A percentile compares a stretch with the other conserved stretches of the same genome.
phyloP scores from a whole-genome alignment of 1,140 invertebrate species.

The Hyles euphorbiae region DNA sequence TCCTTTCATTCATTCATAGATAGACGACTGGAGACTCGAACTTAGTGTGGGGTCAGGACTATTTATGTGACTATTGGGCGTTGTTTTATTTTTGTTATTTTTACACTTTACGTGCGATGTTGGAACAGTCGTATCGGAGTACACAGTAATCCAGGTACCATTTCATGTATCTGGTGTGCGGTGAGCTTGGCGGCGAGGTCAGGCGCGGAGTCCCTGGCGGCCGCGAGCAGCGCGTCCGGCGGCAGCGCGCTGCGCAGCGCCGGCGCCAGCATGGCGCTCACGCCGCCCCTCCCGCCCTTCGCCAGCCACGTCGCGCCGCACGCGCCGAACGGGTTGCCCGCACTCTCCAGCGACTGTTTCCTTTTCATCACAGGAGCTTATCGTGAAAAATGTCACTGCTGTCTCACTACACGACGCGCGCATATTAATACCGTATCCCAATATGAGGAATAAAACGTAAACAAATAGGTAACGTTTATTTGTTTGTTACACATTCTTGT shows the following conservation, averaged over 20 bases:
- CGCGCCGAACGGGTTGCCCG: conserved; percentile 66
- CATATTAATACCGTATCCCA: too few species aligned
- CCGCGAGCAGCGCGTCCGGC: conserved; percentile 86
- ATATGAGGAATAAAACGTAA: too few species aligned
- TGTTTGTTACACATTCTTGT: too few species aligned
- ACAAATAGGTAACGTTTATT: too few species aligned
- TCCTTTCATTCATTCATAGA: too few species aligned
- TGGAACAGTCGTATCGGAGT: too few species aligned
- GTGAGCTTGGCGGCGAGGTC: conserved; percentile 82
- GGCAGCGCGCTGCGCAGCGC: conserved; percentile 75
- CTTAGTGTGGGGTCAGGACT: too few species aligned
- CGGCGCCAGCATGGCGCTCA: conserved; percentile 69
- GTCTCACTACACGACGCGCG: too few species aligned
- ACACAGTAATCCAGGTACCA: conserved; percentile 69
- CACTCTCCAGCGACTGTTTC: conserved; percentile 71
- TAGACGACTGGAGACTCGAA: too few species aligned
- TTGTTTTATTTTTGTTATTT: too few species aligned
- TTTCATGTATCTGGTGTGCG: conserved; percentile 80
- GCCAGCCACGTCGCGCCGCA: conserved; percentile 68
- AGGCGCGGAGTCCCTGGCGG: conserved; percentile 86
- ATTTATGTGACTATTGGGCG: too few species aligned
- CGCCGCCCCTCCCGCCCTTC: conserved; percentile 54
- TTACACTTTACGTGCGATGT: too few species aligned
- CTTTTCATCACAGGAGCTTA: conserved; percentile 45
- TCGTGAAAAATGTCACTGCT: conserved; percentile 39